Evolutionary conservation across 2,888 invertebrate species (phyloP).

Genomic region (Pharmacophagus antenor): DNA sequence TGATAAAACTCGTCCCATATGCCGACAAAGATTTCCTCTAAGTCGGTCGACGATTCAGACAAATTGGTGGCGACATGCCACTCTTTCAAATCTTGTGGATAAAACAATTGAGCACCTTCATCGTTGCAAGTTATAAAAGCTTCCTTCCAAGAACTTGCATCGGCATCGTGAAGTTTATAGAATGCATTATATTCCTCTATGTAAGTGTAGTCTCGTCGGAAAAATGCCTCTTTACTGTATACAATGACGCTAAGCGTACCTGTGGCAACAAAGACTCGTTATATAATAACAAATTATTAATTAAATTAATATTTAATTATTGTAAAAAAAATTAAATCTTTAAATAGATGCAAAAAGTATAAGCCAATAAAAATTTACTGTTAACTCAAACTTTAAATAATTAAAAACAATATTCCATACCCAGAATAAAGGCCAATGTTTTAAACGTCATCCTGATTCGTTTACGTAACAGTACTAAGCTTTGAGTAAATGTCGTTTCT

Average conservation of each 20-base stretch:
- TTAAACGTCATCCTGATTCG: slow-evolving; percentile 15
- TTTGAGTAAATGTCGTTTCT: background rate
- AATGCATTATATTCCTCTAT: slow-evolving; percentile 46
- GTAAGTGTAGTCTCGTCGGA: slow-evolving; percentile 49
- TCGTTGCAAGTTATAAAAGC: slow-evolving; percentile 46
- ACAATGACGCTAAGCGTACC: slow-evolving; percentile 25
- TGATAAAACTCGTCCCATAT: slow-evolving; percentile 45
- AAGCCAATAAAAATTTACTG: background rate
- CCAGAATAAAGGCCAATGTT: slow-evolving; percentile 2
- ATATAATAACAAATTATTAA: background rate
- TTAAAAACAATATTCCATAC: slow-evolving; percentile 7
- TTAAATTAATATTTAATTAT: background rate
- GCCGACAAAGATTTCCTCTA: slow-evolving; percentile 44
- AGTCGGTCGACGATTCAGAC: slow-evolving; percentile 28
- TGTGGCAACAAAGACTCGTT: background rate
- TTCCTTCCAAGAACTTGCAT: slow-evolving; percentile 38
- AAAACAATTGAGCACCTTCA: slow-evolving; percentile 50
- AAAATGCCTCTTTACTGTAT: slow-evolving; percentile 42
- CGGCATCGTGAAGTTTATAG: slow-evolving; percentile 49
- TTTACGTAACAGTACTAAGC: background rate
- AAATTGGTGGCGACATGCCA: slow-evolving; percentile 43
- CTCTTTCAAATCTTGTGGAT: slow-evolving; percentile 43
- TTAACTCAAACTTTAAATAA: background rate
- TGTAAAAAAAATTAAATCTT: too few relatives aligned
- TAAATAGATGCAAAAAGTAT: too few relatives aligned